These are phyloP conservation scores for Macrotrachela quadricornifera DNA, from an alignment of 1,140 invertebrate genomes.

Conservation along the genomic window DNA sequence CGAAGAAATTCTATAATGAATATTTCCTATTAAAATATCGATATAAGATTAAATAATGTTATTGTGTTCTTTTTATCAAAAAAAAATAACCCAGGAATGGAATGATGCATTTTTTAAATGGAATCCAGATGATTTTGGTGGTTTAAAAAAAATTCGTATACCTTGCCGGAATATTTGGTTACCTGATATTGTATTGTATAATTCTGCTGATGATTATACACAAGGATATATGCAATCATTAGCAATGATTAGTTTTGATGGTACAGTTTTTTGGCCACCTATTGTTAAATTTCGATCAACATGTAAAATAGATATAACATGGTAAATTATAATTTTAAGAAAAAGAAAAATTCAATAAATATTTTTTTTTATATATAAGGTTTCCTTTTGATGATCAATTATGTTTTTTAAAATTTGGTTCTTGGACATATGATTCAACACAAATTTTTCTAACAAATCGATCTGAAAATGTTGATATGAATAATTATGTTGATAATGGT, in stretches of 20 bases:
- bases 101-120: constrained; percentile 35
- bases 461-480: constrained; percentile 34
- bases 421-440: constrained; percentile 25
- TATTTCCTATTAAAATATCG: too few relatives aligned
- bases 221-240: constrained; percentile 34
- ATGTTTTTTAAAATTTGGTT: constrained; percentile 58
- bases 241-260: constrained; percentile 20
- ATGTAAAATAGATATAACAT: not conserved
- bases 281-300: not conserved
- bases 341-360: too few relatives aligned
- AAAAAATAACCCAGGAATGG: too few relatives aligned
- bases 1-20: too few relatives aligned
- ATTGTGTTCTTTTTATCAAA: too few relatives aligned
- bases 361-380: too few relatives aligned
- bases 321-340: too few relatives aligned
- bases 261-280: not conserved
- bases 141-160: constrained; percentile 32
- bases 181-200: constrained; percentile 39
- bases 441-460: constrained; percentile 38
- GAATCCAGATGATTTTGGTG: constrained; percentile 34
- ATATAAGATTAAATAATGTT: too few relatives aligned
- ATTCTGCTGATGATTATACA: constrained; percentile 35
- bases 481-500: constrained; percentile 38
- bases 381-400: constrained; percentile 96
- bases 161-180: constrained; percentile 37